A percentile compares a stretch with the other conserved stretches of the same genome.
These are phyloP conservation scores for Crax fasciolata DNA, from an alignment of 2,797 vertebrate genomes.

Conservation along the genomic window DNA sequence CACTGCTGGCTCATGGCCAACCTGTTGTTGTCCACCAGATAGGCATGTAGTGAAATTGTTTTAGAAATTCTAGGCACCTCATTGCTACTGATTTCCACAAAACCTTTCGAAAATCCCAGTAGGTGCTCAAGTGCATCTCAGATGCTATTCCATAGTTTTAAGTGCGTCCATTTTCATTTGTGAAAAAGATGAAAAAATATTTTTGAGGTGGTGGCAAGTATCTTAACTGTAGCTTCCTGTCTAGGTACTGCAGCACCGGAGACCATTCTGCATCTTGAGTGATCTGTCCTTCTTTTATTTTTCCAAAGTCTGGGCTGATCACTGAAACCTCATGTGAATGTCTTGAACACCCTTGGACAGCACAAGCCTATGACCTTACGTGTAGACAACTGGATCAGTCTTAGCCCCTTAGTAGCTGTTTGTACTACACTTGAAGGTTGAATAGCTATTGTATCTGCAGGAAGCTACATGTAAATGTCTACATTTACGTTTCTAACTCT, in stretches of 20 bases:
- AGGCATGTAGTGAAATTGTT: background rate
- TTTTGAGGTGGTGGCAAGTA: background rate
- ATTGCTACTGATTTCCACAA: background rate
- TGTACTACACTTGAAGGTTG: background rate
- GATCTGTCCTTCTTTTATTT: background rate
- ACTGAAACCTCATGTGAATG: background rate
- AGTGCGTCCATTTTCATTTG: background rate
- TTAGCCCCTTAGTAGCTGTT: background rate
- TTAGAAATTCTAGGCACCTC: background rate
- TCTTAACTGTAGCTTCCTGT: background rate
- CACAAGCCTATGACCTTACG: background rate
- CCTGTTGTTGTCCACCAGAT: background rate
- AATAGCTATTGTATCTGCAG: background rate
- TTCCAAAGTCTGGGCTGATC: background rate
- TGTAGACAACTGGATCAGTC: background rate
- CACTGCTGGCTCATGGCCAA: too few species aligned
- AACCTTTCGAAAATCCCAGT: background rate
- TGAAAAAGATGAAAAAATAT: background rate
- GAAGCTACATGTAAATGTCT: background rate
- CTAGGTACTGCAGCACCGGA: background rate
- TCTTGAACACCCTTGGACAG: background rate
- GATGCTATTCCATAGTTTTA: background rate
- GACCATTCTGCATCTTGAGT: background rate
- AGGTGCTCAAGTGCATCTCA: background rate
- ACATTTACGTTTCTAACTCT: background rate